phyloP scores from a whole-genome alignment of 1,140 invertebrate species.

The Bemisia tabaci region DNA sequence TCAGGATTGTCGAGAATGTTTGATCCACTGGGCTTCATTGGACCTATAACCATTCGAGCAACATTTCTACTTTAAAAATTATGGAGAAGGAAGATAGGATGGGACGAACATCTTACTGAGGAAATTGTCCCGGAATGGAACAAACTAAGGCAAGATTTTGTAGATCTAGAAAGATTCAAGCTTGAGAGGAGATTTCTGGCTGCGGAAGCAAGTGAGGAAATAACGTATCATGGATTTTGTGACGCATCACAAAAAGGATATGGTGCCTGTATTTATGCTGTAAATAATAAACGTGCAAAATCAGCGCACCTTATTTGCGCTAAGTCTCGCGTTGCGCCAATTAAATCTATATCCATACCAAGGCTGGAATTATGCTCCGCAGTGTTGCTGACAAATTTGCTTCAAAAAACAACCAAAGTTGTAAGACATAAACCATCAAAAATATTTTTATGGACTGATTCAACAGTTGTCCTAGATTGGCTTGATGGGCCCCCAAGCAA shows the following conservation, averaged over 20 bases:
- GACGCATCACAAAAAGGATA: conserved; percentile 28
- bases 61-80: conserved; percentile 36
- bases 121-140: conserved; percentile 20
- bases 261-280: conserved; percentile 27
- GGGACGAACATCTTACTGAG: conserved; percentile 28
- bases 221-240: conserved; percentile 22
- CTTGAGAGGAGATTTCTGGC: conserved; percentile 14
- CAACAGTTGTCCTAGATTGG: conserved; percentile 26
- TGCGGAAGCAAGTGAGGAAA: conserved; percentile 15
- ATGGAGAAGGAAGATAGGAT: conserved; percentile 26
- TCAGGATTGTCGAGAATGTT: conserved; percentile 27
- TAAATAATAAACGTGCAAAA: conserved; percentile 24
- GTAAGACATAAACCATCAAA: conserved; percentile 3
- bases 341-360: conserved; percentile 29
- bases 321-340: conserved; percentile 19
- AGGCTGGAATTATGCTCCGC: conserved; percentile 35
- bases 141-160: conserved; percentile 17
- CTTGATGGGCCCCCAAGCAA: background rate
- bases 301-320: conserved; percentile 12
- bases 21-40: conserved; percentile 30
- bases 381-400: conserved; percentile 26
- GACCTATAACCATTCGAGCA: conserved; percentile 28
- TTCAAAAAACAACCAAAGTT: conserved; percentile 18
- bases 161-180: background rate
- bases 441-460: conserved; percentile 26